Conservation (phyloP, 2,797 vertebrate genomes). For the Gallinago nigripennis region DNA sequence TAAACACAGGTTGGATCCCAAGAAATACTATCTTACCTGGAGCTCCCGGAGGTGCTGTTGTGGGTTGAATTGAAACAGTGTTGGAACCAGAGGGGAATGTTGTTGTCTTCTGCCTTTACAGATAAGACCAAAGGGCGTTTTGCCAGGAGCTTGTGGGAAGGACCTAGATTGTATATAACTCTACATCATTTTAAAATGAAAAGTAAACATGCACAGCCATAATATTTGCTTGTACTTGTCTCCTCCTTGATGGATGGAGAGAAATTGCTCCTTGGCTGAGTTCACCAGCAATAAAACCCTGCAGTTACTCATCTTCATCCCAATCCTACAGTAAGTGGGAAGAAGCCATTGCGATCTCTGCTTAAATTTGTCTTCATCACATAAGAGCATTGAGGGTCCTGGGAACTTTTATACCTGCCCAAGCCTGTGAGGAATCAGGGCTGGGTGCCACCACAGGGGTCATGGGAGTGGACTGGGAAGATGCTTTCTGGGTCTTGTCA, state of each 20-base stretch:
- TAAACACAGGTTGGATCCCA: background rate
- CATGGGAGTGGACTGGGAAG: background rate
- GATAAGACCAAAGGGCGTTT: background rate
- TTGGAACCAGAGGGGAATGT: constrained; percentile 17
- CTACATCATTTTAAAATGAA: constrained; percentile 52
- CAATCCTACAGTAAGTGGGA: background rate
- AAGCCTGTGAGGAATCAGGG: background rate
- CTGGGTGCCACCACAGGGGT: background rate
- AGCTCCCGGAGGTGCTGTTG: background rate
- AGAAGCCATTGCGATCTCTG: background rate
- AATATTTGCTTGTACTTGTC: constrained; percentile 62
- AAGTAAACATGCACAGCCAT: constrained; percentile 48
- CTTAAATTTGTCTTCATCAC: background rate
- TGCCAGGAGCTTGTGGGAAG: constrained; percentile 50
- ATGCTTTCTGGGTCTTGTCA: background rate
- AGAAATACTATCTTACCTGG: background rate
- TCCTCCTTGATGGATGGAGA: constrained; percentile 39
- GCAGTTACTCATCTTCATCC: constrained; percentile 30
- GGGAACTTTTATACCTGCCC: background rate
- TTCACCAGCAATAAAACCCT: background rate
- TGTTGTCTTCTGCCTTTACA: constrained; percentile 35
- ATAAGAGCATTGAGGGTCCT: background rate
- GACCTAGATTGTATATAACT: constrained; percentile 22
- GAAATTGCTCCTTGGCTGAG: constrained; percentile 4
- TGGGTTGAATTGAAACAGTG: background rate